Percentiles rank a stretch among this genome's conserved stretches.
Conservation (phyloP, 2,888 invertebrate genomes). For the Rambutsinella grinnellia region DNA sequence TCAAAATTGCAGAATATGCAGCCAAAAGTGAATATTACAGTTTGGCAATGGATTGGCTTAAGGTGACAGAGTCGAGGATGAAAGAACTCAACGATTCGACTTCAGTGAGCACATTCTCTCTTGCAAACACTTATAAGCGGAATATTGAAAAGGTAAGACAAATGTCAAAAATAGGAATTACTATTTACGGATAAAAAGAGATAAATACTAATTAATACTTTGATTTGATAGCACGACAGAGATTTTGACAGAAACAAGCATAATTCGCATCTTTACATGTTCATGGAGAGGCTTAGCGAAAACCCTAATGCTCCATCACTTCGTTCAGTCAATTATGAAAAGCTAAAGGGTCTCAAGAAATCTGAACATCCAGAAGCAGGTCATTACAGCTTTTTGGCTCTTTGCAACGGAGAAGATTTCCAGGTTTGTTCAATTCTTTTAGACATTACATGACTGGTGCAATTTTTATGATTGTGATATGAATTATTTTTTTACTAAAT, state of each 20-base stretch:
- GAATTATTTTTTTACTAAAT: too few relatives aligned
- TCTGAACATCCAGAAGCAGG: conserved; percentile 56
- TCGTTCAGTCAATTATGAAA: conserved; percentile 41
- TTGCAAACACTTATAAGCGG: conserved; percentile 58
- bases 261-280: conserved; percentile 59
- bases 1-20: conserved; percentile 63
- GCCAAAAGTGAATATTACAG: conserved; percentile 62
- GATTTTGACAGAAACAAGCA: conserved; percentile 60
- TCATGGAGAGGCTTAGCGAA: conserved; percentile 39
- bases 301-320: conserved; percentile 40
- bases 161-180: background rate
- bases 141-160: conserved; percentile 58
- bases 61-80: conserved; percentile 57
- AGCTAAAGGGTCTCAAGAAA: conserved; percentile 43
- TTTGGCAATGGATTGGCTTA: conserved; percentile 65
- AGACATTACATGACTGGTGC: background rate
- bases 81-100: conserved; percentile 52
- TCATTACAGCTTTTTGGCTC: conserved; percentile 62
- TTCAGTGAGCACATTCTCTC: conserved; percentile 49
- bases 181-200: background rate
- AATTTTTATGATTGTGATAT: background rate
- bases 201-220: background rate
- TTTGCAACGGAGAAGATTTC: conserved; percentile 64
- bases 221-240: conserved; percentile 63
- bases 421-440: conserved; percentile 56